These are phyloP conservation scores for Knipowitschia caucasica DNA, from an alignment of 2,797 vertebrate genomes.

Conservation along the genomic window DNA sequence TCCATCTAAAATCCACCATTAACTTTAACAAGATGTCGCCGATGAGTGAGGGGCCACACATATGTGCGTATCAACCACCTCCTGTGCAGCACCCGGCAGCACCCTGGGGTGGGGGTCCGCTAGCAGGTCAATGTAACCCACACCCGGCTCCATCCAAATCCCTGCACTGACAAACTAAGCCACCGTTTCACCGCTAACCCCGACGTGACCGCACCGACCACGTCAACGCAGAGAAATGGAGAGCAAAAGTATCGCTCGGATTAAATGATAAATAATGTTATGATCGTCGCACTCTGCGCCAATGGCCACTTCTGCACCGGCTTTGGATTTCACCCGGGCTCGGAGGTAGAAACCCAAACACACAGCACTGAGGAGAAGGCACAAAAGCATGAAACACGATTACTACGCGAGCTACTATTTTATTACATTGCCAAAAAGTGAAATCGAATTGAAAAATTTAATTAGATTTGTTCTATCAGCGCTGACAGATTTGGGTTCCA, in stretches of 20 bases:
- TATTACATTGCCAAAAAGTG: slow-evolving; percentile 42
- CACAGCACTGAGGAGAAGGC: slow-evolving; percentile 42
- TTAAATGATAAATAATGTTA: slow-evolving; percentile 53
- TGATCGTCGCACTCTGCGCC: slow-evolving; percentile 44
- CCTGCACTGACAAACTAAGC: slow-evolving; percentile 44
- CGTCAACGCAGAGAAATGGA: slow-evolving; percentile 44
- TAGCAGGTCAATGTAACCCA: slow-evolving; percentile 69
- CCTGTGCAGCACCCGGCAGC: slow-evolving; percentile 12
- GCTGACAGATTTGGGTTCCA: slow-evolving; percentile 49
- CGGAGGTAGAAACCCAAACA: slow-evolving; percentile 53
- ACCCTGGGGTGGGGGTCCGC: slow-evolving; percentile 40
- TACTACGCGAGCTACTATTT: slow-evolving; percentile 47
- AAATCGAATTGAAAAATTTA: slow-evolving; percentile 66
- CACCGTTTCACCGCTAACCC: slow-evolving; percentile 55
- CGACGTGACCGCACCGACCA: slow-evolving; percentile 47
- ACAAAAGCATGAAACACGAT: slow-evolving; percentile 60
- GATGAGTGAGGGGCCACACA: slow-evolving; percentile 39
- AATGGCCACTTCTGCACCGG: slow-evolving; percentile 20
- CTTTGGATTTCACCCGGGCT: slow-evolving; percentile 50
- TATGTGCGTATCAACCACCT: slow-evolving; percentile 11
- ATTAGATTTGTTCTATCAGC: slow-evolving; percentile 55
- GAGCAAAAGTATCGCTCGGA: slow-evolving; percentile 27
- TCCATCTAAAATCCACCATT: slow-evolving; percentile 45
- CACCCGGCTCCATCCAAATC: slow-evolving; percentile 52
- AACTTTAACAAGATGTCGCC: slow-evolving; percentile 51